Percentiles rank a stretch among this genome's conserved stretches.
Conservation (phyloP, 2,797 vertebrate species). For the Vipera latastei region DNA sequence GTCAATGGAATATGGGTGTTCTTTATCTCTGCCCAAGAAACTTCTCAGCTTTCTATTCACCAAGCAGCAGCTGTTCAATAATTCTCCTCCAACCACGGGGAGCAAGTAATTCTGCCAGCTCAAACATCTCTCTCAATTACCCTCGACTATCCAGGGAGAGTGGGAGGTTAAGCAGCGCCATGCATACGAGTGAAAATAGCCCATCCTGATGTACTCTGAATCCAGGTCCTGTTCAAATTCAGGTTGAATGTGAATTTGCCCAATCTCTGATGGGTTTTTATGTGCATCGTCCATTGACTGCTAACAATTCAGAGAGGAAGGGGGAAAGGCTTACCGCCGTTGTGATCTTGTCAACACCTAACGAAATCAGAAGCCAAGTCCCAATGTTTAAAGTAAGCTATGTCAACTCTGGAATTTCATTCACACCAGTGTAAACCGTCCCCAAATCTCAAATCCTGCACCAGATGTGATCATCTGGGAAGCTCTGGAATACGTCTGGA, state of each 20-base stretch:
- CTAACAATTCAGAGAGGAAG: background rate
- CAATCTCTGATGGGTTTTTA: slow-evolving; percentile 37
- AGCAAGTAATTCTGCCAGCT: slow-evolving; percentile 36
- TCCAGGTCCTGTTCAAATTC: slow-evolving; percentile 44
- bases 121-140: slow-evolving; percentile 49
- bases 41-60: slow-evolving; percentile 44
- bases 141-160: background rate
- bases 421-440: background rate
- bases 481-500: background rate
- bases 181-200: slow-evolving; percentile 19
- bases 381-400: background rate
- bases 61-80: slow-evolving; percentile 48
- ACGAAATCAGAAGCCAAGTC: background rate
- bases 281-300: slow-evolving; percentile 37
- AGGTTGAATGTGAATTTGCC: slow-evolving; percentile 10
- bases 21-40: slow-evolving; percentile 35
- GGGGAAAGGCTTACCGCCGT: background rate
- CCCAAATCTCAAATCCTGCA: background rate
- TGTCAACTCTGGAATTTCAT: background rate
- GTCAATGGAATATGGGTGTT: slow-evolving; percentile 42
- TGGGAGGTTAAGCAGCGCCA: background rate
- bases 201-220: slow-evolving; percentile 33
- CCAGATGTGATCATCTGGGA: background rate
- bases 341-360: background rate
- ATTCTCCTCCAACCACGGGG: slow-evolving; percentile 29